Percentiles rank a stretch among this genome's conserved stretches.
Evolutionary conservation across 1,140 invertebrate genomes (phyloP).

Genomic region (Dendroctonus ponderosae): DNA sequence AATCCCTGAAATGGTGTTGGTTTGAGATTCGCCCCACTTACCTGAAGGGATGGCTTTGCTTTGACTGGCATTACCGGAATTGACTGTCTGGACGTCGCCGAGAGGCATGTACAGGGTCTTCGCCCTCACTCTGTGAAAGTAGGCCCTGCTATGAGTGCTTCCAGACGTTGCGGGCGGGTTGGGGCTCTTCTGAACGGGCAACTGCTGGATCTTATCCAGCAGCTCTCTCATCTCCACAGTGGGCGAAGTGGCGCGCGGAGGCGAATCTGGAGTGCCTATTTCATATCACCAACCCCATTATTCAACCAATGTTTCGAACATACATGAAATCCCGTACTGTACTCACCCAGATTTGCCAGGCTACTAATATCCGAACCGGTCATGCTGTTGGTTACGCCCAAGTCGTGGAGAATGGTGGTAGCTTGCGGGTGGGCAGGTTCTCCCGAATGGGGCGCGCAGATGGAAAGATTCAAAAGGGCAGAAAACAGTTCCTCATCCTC

Average conservation of each 20-base stretch:
- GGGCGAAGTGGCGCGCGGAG: constrained; percentile 73
- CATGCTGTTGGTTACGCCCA: constrained; percentile 55
- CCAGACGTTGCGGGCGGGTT: constrained; percentile 15
- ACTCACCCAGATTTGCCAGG: constrained; percentile 55
- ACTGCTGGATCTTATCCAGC: constrained; percentile 67
- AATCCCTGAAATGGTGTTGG: background rate
- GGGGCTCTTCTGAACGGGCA: constrained; percentile 53
- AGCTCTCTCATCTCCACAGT: constrained; percentile 68
- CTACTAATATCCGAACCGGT: constrained; percentile 67
- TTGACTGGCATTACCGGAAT: constrained; percentile 14
- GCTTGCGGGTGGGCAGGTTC: constrained; percentile 35
- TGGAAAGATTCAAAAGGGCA: constrained; percentile 46
- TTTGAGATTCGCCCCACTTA: constrained; percentile 6
- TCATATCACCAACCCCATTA: background rate
- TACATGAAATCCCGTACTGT: too few relatives aligned
- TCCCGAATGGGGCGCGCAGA: constrained; percentile 43
- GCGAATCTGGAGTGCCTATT: constrained; percentile 62
- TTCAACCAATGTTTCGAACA: background rate
- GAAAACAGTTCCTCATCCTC: constrained; percentile 47
- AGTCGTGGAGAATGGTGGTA: constrained; percentile 38
- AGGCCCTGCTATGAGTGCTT: constrained; percentile 36
- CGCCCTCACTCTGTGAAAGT: constrained; percentile 52
- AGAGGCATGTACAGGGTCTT: constrained; percentile 61
- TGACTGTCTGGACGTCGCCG: constrained; percentile 41
- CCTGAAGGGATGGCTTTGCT: constrained; percentile 31